These are phyloP conservation scores for Polypedilum pembai DNA, from an alignment of 1,140 invertebrate genomes.

Conservation along the genomic window DNA sequence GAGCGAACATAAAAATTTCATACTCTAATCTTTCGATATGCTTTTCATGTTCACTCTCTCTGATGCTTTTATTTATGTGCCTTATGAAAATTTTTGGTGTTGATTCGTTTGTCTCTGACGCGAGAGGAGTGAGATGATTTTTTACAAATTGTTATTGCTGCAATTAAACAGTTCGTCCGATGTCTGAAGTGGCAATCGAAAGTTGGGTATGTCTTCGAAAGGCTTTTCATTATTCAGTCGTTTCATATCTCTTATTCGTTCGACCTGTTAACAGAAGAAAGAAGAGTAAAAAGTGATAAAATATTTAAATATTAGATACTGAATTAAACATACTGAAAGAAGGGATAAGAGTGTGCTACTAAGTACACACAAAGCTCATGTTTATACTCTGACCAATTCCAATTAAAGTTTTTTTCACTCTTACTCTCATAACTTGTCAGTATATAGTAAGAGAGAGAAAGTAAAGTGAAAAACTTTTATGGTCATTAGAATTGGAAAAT, in stretches of 20 bases:
- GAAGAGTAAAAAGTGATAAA: background rate
- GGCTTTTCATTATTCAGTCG: conserved; percentile 39
- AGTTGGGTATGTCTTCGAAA: conserved; percentile 42
- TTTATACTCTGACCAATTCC: background rate
- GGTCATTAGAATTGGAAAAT: background rate
- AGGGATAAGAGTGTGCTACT: too few relatives aligned
- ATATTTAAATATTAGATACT: background rate
- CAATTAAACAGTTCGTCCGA: conserved; percentile 18
- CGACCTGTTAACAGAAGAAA: background rate
- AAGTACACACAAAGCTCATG: too few relatives aligned
- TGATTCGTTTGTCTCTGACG: too few relatives aligned
- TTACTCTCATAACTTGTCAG: background rate
- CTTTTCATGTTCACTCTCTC: too few relatives aligned
- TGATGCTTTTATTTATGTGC: too few relatives aligned
- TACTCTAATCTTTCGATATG: too few relatives aligned
- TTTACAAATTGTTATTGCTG: conserved; percentile 26
- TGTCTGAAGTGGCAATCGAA: conserved; percentile 33
- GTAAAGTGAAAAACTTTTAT: background rate
- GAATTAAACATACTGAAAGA: background rate
- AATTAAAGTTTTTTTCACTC: background rate
- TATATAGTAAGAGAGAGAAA: background rate
- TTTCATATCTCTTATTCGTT: conserved; percentile 40
- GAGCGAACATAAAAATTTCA: too few relatives aligned
- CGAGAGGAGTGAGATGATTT: background rate
- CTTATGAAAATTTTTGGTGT: too few relatives aligned